A percentile compares a stretch with the other conserved stretches of the same genome.
Evolutionary conservation across 2,888 invertebrate genomes (phyloP).

Genomic region (Spodoptera littoralis): DNA sequence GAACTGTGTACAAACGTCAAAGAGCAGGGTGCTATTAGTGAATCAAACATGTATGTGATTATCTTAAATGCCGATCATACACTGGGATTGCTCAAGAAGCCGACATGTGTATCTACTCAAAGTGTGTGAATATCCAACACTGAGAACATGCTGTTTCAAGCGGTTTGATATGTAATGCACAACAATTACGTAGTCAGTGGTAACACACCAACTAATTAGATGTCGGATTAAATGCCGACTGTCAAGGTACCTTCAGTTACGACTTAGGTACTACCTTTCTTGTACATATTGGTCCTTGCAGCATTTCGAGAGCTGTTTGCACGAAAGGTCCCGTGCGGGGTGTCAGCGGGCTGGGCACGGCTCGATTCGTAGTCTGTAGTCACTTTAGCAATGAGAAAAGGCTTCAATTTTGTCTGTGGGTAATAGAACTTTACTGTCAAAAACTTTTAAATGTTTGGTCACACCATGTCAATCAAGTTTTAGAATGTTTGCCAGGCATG

Average conservation of each 20-base stretch:
- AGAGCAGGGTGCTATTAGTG: constrained; percentile 79
- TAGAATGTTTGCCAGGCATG: not conserved
- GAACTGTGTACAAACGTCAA: constrained; percentile 58
- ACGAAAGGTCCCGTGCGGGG: constrained; percentile 1
- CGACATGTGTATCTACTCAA: constrained; percentile 25
- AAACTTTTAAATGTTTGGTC: not conserved
- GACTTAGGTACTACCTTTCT: constrained; percentile 55
- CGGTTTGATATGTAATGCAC: constrained; percentile 72
- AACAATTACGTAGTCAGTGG: constrained; percentile 52
- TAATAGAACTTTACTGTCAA: constrained; percentile 5
- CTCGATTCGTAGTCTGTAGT: not conserved
- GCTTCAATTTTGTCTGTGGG: not conserved
- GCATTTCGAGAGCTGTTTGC: constrained; percentile 31
- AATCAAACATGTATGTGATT: constrained; percentile 58
- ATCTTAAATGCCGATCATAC: constrained; percentile 51
- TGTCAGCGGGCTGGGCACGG: not conserved
- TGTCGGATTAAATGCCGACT: constrained; percentile 25
- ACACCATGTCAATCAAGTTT: not conserved
- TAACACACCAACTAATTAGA: constrained; percentile 42
- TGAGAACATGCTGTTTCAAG: constrained; percentile 51
- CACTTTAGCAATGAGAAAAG: too few species aligned
- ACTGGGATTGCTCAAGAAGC: constrained; percentile 35
- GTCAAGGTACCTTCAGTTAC: constrained; percentile 34
- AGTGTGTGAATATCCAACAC: constrained; percentile 52
- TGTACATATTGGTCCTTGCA: constrained; percentile 64